Evolutionary conservation across 2,797 vertebrate genomes (phyloP).

Genomic region (Acipenser oxyrinchus): DNA sequence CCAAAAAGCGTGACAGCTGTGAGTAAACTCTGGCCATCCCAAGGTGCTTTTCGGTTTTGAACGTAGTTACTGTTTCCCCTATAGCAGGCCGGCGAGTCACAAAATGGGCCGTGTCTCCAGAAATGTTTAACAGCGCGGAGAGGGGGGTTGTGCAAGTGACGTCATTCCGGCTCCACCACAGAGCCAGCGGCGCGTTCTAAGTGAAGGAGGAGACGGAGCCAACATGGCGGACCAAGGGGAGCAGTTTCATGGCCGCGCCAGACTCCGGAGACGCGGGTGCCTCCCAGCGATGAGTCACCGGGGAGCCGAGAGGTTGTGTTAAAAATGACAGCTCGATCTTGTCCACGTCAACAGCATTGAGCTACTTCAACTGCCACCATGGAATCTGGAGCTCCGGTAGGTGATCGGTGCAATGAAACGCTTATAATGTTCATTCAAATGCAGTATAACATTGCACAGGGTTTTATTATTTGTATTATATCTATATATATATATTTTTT

Average conservation of each 20-base stretch:
- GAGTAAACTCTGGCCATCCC: not conserved
- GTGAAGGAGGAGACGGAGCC: conserved; percentile 2
- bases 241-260: conserved; percentile 4
- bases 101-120: conserved; percentile 4
- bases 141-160: not conserved
- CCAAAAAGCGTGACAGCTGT: too few relatives aligned
- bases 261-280: not conserved
- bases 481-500: too few relatives aligned
- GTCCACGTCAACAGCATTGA: conserved; percentile 69
- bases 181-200: not conserved
- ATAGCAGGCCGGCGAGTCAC: not conserved
- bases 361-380: conserved; percentile 39
- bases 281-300: conserved; percentile 19
- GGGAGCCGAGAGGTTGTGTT: conserved; percentile 9
- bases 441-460: too few relatives aligned
- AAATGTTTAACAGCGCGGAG: not conserved
- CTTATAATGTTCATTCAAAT: too few relatives aligned
- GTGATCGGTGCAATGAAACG: conserved; percentile 20
- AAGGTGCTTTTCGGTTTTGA: conserved; percentile 1
- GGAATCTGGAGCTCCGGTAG: conserved; percentile 63
- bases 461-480: too few relatives aligned
- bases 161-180: conserved; percentile 13
- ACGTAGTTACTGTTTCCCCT: not conserved
- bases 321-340: conserved; percentile 28
- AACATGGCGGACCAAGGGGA: conserved; percentile 8